Percentiles rank a stretch among this genome's conserved stretches.
phyloP scores from a whole-genome alignment of 2,113 vertebrate genomes.

The Romanogobio albipinnatus region DNA sequence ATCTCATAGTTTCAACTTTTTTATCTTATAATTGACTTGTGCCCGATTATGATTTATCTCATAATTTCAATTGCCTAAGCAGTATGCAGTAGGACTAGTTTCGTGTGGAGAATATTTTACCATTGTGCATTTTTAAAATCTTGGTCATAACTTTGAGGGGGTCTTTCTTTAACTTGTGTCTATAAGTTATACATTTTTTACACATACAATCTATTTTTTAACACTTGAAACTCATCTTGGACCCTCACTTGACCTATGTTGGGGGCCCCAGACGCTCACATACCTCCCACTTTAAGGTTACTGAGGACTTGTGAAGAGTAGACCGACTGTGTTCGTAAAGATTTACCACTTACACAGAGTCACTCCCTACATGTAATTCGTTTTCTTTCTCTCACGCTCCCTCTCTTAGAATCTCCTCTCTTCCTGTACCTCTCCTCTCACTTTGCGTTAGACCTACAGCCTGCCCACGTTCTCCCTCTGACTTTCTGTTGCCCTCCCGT shows the following conservation, averaged over 20 bases:
- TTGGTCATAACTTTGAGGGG: background rate
- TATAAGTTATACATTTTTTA: too few species aligned
- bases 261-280: slow-evolving; percentile 26
- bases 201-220: background rate
- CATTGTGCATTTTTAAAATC: background rate
- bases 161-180: background rate
- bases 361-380: slow-evolving; percentile 55
- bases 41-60: too few species aligned
- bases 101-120: background rate
- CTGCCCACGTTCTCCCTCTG: slow-evolving; percentile 42
- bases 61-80: too few species aligned
- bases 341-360: slow-evolving; percentile 28
- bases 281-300: slow-evolving; percentile 38
- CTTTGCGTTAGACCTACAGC: slow-evolving; percentile 1
- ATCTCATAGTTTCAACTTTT: background rate
- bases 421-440: slow-evolving; percentile 17
- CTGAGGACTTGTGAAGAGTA: slow-evolving; percentile 26
- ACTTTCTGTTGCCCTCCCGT: slow-evolving; percentile 52
- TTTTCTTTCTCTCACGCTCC: background rate
- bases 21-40: too few species aligned
- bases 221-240: background rate
- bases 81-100: background rate
- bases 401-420: slow-evolving; percentile 43
- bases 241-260: slow-evolving; percentile 51
- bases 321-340: slow-evolving; percentile 13